Evolutionary conservation across 2,113 vertebrate genomes (phyloP), one percentile per base, ranked within the genome.

Genomic region (Centrocercus urophasianus): DNA sequence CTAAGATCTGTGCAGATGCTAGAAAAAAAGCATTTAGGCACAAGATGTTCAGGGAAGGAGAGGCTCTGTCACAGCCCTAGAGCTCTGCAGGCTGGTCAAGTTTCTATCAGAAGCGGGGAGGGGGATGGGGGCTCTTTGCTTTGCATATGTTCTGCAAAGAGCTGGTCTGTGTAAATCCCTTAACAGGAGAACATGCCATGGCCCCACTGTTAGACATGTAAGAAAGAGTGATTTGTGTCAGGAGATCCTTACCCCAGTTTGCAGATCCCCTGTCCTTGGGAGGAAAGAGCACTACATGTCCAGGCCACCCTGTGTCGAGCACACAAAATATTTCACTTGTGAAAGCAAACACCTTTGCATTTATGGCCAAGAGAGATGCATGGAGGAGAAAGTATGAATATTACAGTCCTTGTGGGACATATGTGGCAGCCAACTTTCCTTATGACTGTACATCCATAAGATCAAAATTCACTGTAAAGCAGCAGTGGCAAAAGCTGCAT

Each of bases 11-110:
- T 64, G 20, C 25, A 3, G 13, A 13, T 61, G 34, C 36, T 71
- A 34, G 13, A 8, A 0, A 0, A 0, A 36, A 11, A 36, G 3
- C 3, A 1, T 61, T 75, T 83, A 13, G 45, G 17, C 5, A 27
- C 12, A 50, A 17, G 60, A 8, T 77, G 27, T 42, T 74, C 22
- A 16, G 60, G n/a, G 43, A 71, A 70, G 30, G 20, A 77, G 27
- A 4, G 1, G 25, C 20, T 15, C 21, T 43, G 14, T 64, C 38
- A 34, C 27, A 64, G 28, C 25, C 47, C 42, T 67, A 30, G 43
- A n/a, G 32, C 67, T 89, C 67, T 88, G 18, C 34, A 77, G 0
- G 19, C 50, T 47, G 19, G 11, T 71, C 17, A 38, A 42, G 28
- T 61, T 71, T 72, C 72, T 47, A 34, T 43, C 0, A 0, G 9